Evolutionary conservation across 2,113 vertebrate genomes (phyloP).

Genomic region (Chiloscyllium plagiosum): DNA sequence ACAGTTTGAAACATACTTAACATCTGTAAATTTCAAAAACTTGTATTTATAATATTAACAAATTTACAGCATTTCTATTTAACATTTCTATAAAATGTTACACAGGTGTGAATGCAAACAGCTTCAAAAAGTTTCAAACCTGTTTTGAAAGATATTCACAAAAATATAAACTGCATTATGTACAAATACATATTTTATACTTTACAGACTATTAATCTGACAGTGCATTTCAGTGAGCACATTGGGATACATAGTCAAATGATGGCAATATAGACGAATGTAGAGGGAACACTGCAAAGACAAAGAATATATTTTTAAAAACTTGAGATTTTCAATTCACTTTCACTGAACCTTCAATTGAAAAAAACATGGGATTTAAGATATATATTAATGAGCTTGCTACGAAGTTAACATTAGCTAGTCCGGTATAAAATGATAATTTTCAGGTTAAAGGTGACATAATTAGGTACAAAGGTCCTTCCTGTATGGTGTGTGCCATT

Average conservation of each 20-base stretch:
- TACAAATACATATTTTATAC: constrained; percentile 28
- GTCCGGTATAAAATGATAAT: neutral
- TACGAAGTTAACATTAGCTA: neutral
- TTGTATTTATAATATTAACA: constrained; percentile 33
- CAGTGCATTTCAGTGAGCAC: neutral
- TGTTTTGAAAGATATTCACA: constrained; percentile 27
- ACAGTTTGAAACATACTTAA: constrained; percentile 25
- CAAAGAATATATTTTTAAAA: neutral
- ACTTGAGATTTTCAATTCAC: neutral
- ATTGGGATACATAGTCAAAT: neutral
- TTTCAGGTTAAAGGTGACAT: neutral
- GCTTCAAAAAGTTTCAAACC: constrained; percentile 29
- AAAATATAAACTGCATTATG: constrained; percentile 32
- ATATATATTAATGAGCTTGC: neutral
- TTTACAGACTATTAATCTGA: constrained; percentile 20
- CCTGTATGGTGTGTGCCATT: neutral
- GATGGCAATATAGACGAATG: neutral
- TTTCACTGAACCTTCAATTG: neutral
- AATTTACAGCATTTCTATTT: constrained; percentile 13
- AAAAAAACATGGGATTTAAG: constrained; percentile 1
- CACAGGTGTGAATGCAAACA: neutral
- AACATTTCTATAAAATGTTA: neutral
- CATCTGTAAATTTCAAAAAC: constrained; percentile 23
- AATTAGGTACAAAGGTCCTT: neutral
- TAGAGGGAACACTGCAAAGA: neutral